phyloP scores from a whole-genome alignment of 2,113 vertebrate species.

The Amblyornis subalaris region DNA sequence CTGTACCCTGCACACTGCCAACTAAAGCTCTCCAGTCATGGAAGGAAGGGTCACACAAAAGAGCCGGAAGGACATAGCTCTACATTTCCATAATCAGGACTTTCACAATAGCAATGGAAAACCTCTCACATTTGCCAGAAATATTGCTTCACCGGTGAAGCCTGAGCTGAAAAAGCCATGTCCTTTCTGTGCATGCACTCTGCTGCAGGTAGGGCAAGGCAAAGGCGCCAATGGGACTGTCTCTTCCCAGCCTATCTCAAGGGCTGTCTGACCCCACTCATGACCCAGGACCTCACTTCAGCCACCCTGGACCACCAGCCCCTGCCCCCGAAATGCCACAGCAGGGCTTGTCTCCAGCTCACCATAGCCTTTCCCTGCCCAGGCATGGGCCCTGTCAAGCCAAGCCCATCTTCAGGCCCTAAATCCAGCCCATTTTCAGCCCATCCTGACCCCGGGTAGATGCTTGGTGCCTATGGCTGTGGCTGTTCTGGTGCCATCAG shows the following conservation, averaged over 20 bases:
- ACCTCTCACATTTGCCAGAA: neutral
- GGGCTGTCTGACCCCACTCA: neutral
- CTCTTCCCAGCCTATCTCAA: accelerated
- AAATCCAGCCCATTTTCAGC: accelerated
- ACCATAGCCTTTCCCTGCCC: neutral
- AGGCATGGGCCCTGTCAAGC: accelerated
- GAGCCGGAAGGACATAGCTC: neutral
- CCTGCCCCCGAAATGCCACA: accelerated
- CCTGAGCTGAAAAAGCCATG: accelerated
- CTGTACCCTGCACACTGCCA: accelerated
- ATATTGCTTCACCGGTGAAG: neutral
- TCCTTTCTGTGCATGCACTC: accelerated
- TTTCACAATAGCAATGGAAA: neutral
- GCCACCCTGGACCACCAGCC: neutral
- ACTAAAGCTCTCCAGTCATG: neutral
- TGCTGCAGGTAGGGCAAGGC: neutral
- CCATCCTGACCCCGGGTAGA: neutral
- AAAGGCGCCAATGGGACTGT: neutral
- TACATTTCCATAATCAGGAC: neutral
- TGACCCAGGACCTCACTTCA: neutral
- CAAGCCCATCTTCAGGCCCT: neutral
- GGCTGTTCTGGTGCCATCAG: neutral
- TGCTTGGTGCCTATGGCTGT: neutral
- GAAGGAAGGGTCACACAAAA: neutral
- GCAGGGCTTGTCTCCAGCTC: accelerated